Base-by-base conservation (phyloP, 1,140 invertebrate genomes). In the Meteorus sp. region DNA sequence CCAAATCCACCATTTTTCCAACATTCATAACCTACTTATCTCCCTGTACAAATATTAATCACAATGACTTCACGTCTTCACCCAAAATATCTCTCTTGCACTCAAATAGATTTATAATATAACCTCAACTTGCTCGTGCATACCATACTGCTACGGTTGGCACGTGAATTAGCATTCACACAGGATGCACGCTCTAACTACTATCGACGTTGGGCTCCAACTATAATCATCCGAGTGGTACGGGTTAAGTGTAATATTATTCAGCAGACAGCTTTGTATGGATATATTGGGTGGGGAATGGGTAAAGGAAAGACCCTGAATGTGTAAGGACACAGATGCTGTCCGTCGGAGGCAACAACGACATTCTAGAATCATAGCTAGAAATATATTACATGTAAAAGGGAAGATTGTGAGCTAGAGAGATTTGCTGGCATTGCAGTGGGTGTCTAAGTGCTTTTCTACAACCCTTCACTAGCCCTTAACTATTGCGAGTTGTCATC, bases 171-270 rank as follows among this genome's bases (percentile, higher is more conserved):
- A 79, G 77, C 77, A 80, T 80, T 80, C 75, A 73, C 70, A 74
- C 75, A 79, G 78, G 78, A 80, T 79, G 75, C 76, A 78, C 76
- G 78, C 72, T 79, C 77, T 76, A 79, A 80, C 77, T 80, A 74
- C 76, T 80, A 79, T 80, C 75, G 73, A 75, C 73, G 62, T 59
- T 61, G 58, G 56, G 43, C 70, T 73, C 67, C 71, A 78, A 79
- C 76, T 79, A 80, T 80, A 80, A 80, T 80, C 78, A 78, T 75
- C 65, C 68, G 70, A 72, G 68, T 71, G 68, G 71, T 76, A 71
- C 64, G 76, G 75, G 67, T 74, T 77, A 75, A 75, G 75, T 77
- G 73, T 80, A 80, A 79, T 80, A 78, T 80, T 80, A 79, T 79
- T 80, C 78, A 77, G 65, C 76, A 74, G 75, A 76, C 76, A 72